Evolutionary conservation across 2,888 invertebrate genomes (phyloP).

Genomic region (Pteria penguin): DNA sequence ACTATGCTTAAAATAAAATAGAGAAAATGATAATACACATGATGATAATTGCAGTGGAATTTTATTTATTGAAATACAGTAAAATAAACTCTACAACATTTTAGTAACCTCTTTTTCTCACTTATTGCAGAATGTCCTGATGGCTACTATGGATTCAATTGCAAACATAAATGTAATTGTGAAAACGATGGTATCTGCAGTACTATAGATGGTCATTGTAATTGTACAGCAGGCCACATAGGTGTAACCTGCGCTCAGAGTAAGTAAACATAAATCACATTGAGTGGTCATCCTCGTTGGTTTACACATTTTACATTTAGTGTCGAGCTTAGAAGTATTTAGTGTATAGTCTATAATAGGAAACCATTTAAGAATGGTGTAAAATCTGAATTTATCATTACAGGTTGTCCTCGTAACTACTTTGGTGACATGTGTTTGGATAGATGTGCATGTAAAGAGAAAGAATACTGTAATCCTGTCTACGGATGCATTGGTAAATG

Average conservation of each 20-base stretch:
- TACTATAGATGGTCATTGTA: slow-evolving; percentile 80
- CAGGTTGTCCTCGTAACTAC: slow-evolving; percentile 23
- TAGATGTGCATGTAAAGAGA: slow-evolving; percentile 4
- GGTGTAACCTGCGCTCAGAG: slow-evolving; percentile 87
- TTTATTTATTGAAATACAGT: too few species aligned
- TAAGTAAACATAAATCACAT: neutral
- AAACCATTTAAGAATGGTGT: too few species aligned
- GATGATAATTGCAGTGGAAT: too few species aligned
- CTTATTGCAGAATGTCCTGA: slow-evolving; percentile 17
- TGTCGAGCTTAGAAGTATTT: too few species aligned
- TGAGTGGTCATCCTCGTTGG: too few species aligned
- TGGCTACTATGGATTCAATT: slow-evolving; percentile 27
- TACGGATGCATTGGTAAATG: slow-evolving; percentile 32
- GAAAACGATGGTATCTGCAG: slow-evolving; percentile 17
- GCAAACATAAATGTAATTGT: slow-evolving; percentile 11
- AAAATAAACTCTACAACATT: too few species aligned
- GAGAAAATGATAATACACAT: too few species aligned
- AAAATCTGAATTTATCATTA: too few species aligned
- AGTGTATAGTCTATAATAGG: too few species aligned
- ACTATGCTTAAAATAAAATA: too few species aligned
- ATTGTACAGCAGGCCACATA: slow-evolving; percentile 91
- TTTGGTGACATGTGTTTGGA: slow-evolving; percentile 25
- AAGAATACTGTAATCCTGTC: slow-evolving; percentile 25
- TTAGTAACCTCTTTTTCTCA: too few species aligned
- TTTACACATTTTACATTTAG: too few species aligned